Conservation (phyloP, 2,888 invertebrate genomes). For the Pandemis corylana region DNA sequence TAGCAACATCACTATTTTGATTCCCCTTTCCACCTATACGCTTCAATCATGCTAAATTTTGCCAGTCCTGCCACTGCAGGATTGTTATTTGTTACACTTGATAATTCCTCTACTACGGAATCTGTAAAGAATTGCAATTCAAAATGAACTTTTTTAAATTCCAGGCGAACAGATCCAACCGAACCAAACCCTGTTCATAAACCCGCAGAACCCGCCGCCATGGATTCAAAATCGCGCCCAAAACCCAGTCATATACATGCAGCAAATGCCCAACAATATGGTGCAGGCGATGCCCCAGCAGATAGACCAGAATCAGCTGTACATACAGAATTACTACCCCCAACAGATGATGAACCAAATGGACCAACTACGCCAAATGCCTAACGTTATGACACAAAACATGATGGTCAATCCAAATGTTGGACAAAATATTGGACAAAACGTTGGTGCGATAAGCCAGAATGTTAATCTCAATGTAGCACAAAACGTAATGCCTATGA, state of each 20-base stretch:
- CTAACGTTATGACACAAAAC: constrained; percentile 41
- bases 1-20: too few relatives aligned
- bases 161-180: constrained; percentile 72
- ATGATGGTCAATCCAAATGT: constrained; percentile 44
- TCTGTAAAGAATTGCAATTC: background rate
- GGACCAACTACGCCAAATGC: constrained; percentile 43
- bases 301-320: constrained; percentile 70
- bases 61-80: too few relatives aligned
- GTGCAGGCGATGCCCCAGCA: constrained; percentile 63
- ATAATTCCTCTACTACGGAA: background rate
- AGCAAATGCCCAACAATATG: constrained; percentile 69
- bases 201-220: constrained; percentile 76
- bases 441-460: constrained; percentile 44
- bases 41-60: too few relatives aligned
- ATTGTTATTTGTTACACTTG: too few relatives aligned
- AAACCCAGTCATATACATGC: constrained; percentile 73
- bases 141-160: constrained; percentile 35
- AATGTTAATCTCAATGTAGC: constrained; percentile 47
- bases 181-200: constrained; percentile 71
- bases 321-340: constrained; percentile 62
- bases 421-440: constrained; percentile 11
- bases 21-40: too few relatives aligned
- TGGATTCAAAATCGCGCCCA: constrained; percentile 73
- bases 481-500: constrained; percentile 28
- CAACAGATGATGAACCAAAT: constrained; percentile 69